Conservation (phyloP, 2,888 invertebrate genomes). For the Mythimna loreyi region DNA sequence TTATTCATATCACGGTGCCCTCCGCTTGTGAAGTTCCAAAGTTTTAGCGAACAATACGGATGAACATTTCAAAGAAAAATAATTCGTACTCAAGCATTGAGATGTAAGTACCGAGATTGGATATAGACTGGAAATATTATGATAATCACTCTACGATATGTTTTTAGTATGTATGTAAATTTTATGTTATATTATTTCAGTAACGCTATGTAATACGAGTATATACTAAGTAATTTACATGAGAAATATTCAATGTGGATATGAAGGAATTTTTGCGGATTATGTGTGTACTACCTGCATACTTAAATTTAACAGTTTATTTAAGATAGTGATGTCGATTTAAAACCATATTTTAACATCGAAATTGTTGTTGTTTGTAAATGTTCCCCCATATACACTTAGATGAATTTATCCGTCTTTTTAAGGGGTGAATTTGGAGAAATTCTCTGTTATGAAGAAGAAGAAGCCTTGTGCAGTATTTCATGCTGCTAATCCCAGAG, state of each 20-base stretch:
- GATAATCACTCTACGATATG: constrained; percentile 60
- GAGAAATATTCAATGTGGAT: constrained; percentile 50
- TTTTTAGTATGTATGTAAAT: constrained; percentile 56
- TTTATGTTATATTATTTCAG: constrained; percentile 59
- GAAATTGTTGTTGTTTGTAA: too few relatives aligned
- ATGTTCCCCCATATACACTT: too few relatives aligned
- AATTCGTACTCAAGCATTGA: constrained; percentile 69
- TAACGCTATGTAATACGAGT: too few relatives aligned
- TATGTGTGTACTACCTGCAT: constrained; percentile 13
- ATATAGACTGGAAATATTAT: constrained; percentile 60
- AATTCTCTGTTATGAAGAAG: too few relatives aligned
- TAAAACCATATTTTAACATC: too few relatives aligned
- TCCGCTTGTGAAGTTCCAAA: constrained; percentile 81
- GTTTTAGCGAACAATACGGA: constrained; percentile 85
- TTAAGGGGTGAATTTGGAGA: too few relatives aligned
- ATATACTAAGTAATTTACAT: constrained; percentile 45
- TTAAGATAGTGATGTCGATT: not conserved
- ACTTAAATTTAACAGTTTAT: constrained; percentile 13
- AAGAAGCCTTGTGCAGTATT: too few relatives aligned
- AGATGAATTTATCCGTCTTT: too few relatives aligned
- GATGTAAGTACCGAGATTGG: constrained; percentile 64
- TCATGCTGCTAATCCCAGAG: too few relatives aligned
- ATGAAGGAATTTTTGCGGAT: constrained; percentile 23
- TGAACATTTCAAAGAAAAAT: constrained; percentile 81
- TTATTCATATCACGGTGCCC: constrained; percentile 88